Evolutionary conservation across 2,888 invertebrate genomes (phyloP), one percentile per base, ranked within the genome.

Genomic region (Drosophila pseudotakahashii): DNA sequence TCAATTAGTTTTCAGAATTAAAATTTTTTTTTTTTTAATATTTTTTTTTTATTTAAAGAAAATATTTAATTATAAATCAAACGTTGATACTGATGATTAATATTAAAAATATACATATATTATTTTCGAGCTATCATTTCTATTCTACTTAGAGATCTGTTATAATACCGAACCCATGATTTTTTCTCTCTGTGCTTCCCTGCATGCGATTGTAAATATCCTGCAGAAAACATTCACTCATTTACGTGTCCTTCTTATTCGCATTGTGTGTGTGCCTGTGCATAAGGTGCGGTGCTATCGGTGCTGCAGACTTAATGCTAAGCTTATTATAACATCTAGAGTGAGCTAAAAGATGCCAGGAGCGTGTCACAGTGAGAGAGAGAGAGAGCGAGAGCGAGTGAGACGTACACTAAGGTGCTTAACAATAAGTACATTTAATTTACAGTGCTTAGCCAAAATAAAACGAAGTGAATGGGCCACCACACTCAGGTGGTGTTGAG

Each of bases 401-500:
- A 64, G 63, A 73, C 70, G 67, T 81, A 83, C 72, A 72, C 83
- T 66, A 57, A 79, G 71, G 84, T 83, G 82, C 82, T 83, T 84
- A 82, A 55, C 59, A 47, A 51, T 84, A 80, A 74, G 70, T 81
- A 79, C 62, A 73, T 71, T 77, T 80, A 53, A 75, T 79, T 77
- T 76, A 68, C 69, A 74, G 84, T 84, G 82, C 84, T 83, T 76
- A 76, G 71, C 55, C 71, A 52, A 78, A 76, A 74, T 63, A 55
- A 81, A 74, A 73, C 59, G 39, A 77, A 73, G 72, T 76, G 53
- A 71, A 55, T 45, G 80, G 73, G 76, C 59, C 68, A 59, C 64
- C 67, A n/a, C 81, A 62, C 72, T 67, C 54, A 36, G 61, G 23
- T 64, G 51, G 34, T 68, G 62, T 58, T 34, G 39, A 39, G 39